These are phyloP conservation scores for Clavelina lepadiformis DNA, from an alignment of 23 tunicate species.

Conservation along the genomic window DNA sequence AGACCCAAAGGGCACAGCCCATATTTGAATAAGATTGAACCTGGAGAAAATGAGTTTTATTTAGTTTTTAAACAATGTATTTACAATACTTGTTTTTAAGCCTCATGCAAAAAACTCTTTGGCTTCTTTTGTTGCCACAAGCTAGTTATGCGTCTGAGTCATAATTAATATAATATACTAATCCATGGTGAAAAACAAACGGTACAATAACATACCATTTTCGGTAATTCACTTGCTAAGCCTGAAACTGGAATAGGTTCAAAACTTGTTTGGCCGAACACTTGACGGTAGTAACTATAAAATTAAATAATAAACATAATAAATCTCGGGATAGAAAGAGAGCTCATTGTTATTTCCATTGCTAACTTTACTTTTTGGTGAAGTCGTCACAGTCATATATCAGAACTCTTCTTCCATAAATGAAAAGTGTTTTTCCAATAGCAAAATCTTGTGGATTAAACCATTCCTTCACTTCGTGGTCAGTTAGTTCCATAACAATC, in stretches of 20 bases:
- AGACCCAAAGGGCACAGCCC: too few species aligned
- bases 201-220: conserved; percentile 69
- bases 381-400: conserved; percentile 91
- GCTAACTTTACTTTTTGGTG: conserved; percentile 55
- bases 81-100: too few species aligned
- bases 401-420: conserved; percentile 76
- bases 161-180: too few species aligned
- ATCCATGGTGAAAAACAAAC: too few species aligned
- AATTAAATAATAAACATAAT: neutral
- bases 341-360: neutral
- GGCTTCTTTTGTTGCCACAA: too few species aligned
- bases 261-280: conserved; percentile 23
- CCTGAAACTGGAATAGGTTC: conserved; percentile 80
- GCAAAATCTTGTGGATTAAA: conserved; percentile 81
- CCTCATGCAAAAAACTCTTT: too few species aligned
- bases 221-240: conserved; percentile 49
- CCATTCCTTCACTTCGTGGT: conserved; percentile 90
- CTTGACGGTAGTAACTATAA: conserved; percentile 69
- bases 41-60: too few species aligned
- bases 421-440: conserved; percentile 77
- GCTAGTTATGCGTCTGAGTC: too few species aligned
- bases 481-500: conserved; percentile 87
- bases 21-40: too few species aligned
- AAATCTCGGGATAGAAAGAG: too few species aligned
- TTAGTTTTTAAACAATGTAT: too few species aligned